Evolutionary conservation across 1,140 invertebrate genomes (phyloP).

Genomic region (Dendrolimus punctatus): DNA sequence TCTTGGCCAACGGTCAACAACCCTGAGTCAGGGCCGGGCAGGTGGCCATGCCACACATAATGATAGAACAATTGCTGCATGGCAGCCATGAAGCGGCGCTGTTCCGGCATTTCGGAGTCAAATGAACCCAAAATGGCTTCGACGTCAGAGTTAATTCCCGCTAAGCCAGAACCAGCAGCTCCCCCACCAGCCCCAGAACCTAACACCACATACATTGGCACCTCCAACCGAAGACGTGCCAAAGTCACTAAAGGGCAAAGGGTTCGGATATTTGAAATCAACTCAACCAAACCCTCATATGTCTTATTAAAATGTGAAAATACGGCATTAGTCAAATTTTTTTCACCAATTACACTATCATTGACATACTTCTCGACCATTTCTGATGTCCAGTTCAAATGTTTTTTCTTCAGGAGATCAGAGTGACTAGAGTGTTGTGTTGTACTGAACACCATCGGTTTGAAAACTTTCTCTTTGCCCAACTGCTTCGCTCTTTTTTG

Average conservation of each 20-base stretch:
- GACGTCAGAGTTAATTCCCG: constrained; percentile 61
- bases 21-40: constrained; percentile 71
- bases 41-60: constrained; percentile 81
- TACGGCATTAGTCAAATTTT: constrained; percentile 74
- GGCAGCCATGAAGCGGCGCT: constrained; percentile 81
- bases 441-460: constrained; percentile 79
- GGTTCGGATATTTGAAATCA: constrained; percentile 86
- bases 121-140: constrained; percentile 86
- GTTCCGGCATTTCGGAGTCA: constrained; percentile 78
- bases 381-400: constrained; percentile 75
- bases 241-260: constrained; percentile 83
- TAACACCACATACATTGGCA: constrained; percentile 83
- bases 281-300: constrained; percentile 76
- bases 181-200: constrained; percentile 39
- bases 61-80: constrained; percentile 88
- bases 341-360: constrained; percentile 76
- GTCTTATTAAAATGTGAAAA: constrained; percentile 78
- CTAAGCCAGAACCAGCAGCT: constrained; percentile 24
- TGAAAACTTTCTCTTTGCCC: constrained; percentile 53
- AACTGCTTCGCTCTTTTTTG: constrained; percentile 55
- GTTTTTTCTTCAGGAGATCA: constrained; percentile 69
- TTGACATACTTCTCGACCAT: constrained; percentile 76
- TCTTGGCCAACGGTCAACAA: constrained; percentile 81
- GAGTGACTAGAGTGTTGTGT: constrained; percentile 80
- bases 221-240: constrained; percentile 71